Percentiles rank a stretch among this genome's conserved stretches.
These are phyloP conservation scores for Drosophila tripunctata DNA, from an alignment of 2,888 invertebrate genomes.

Conservation along the genomic window DNA sequence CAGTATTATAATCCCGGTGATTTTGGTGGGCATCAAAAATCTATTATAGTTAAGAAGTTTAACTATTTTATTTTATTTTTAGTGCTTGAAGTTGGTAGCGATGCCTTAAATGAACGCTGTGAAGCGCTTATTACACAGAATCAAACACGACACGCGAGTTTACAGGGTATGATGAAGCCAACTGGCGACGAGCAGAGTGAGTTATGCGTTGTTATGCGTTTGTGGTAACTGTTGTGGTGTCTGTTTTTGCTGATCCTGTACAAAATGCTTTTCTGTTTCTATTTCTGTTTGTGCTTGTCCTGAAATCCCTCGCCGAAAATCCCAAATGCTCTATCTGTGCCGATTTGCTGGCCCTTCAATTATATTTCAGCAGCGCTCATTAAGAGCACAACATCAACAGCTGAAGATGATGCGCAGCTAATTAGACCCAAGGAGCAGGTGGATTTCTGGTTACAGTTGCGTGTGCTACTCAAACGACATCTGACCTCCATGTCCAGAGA, in stretches of 20 bases:
- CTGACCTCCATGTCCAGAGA: conserved; percentile 75
- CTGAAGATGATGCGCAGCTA: background rate
- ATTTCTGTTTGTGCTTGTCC: conserved; percentile 1
- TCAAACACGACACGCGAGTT: conserved; percentile 44
- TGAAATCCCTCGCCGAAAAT: too few relatives aligned
- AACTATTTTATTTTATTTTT: background rate
- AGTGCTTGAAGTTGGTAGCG: conserved; percentile 87
- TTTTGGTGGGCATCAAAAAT: conserved; percentile 90
- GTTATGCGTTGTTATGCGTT: conserved; percentile 21
- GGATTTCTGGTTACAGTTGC: conserved; percentile 83
- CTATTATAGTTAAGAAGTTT: too few relatives aligned
- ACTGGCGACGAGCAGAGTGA: conserved; percentile 62
- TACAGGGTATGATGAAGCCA: conserved; percentile 14
- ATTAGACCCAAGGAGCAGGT: conserved; percentile 74
- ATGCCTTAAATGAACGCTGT: conserved; percentile 53
- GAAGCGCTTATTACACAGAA: conserved; percentile 85
- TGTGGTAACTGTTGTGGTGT: background rate
- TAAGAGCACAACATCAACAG: conserved; percentile 5
- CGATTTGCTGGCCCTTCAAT: conserved; percentile 34
- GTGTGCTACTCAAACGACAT: conserved; percentile 85
- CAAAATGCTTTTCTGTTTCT: conserved; percentile 5
- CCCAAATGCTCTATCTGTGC: conserved; percentile 55
- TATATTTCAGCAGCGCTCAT: conserved; percentile 68
- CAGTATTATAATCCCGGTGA: conserved; percentile 96
- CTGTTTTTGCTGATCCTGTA: conserved; percentile 27